Evolutionary conservation across 2,888 invertebrate species (phyloP).

Genomic region (Julus scandinavius): DNA sequence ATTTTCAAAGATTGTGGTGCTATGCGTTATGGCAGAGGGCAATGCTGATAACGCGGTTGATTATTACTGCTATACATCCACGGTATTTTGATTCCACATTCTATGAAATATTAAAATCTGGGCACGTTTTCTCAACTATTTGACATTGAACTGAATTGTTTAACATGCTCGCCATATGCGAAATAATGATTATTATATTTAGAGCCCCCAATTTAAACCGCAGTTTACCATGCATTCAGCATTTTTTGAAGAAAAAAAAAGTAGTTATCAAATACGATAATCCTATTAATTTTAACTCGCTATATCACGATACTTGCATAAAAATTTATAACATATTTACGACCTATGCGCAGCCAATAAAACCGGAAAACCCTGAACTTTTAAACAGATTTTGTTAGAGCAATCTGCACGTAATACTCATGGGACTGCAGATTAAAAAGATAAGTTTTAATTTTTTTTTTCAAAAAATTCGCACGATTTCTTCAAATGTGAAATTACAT

Average conservation of each 20-base stretch:
- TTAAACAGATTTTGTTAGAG: background rate
- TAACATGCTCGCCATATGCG: background rate
- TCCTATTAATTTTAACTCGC: slow-evolving; percentile 20
- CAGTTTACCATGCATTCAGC: background rate
- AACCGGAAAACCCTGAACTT: background rate
- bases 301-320: background rate
- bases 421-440: background rate
- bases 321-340: background rate
- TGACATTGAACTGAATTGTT: slow-evolving; percentile 9
- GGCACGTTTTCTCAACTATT: background rate
- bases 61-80: too few species aligned
- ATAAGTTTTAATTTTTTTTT: background rate
- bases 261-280: background rate
- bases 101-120: background rate
- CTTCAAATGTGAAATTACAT: background rate
- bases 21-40: too few species aligned
- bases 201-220: background rate
- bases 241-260: background rate
- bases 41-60: too few species aligned
- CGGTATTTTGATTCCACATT: too few species aligned
- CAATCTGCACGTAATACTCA: background rate
- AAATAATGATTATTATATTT: background rate
- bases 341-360: background rate
- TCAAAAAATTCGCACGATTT: background rate
- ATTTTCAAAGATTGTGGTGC: too few species aligned